Evolutionary conservation across 2,113 vertebrate species (phyloP), one percentile per base, ranked within the genome.

Genomic region (Phyllostomus discolor): DNA sequence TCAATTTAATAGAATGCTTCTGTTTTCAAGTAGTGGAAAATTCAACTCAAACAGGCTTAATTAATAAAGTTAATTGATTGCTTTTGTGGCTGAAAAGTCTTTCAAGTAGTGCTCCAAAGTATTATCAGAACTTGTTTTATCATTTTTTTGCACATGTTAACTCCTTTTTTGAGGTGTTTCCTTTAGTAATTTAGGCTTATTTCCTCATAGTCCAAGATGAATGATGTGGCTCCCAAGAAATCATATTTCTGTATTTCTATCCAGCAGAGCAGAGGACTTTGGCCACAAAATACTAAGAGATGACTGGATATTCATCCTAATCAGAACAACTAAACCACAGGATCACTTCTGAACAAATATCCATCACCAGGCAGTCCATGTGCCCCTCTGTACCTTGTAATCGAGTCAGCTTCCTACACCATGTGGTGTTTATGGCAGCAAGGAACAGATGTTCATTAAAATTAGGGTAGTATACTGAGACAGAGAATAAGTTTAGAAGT

Each of bases 21-120:
- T 76, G 3, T 93, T 83, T 93, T n/a, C 14, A 79, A 46, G 15
- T 41, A 73, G 28, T 78, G 50, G 52, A 95, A 96, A 97, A 85
- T 10, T 54, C 35, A 93, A 79, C 4, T 94, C 66, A 62, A 88
- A 62, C 1, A 67, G 79, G n/a, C 20, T 95, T 90, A 89, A 72
- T 54, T 76, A 95, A 70, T 52, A 85, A 75, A 91, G 10, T 67
- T 75, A 90, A 81, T 64, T 87, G 73, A 35, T 17, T 86, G 33
- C 1, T 70, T 79, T 88, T 28, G 33, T 59, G 26, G 67, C 12
- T 90, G 28, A 82, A 90, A 78, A 79, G 35, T 50, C 9, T 90
- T 92, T 72, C 38, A 82, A 28, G 31, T 33, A 73, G n/a, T 52
- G 9, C 7, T 92, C 43, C 62, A 62, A 92, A 81, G 10, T 64